A percentile compares a stretch with the other conserved stretches of the same genome.
These are phyloP conservation scores for Philereme vetulata DNA, from an alignment of 2,888 invertebrate genomes.

Conservation along the genomic window DNA sequence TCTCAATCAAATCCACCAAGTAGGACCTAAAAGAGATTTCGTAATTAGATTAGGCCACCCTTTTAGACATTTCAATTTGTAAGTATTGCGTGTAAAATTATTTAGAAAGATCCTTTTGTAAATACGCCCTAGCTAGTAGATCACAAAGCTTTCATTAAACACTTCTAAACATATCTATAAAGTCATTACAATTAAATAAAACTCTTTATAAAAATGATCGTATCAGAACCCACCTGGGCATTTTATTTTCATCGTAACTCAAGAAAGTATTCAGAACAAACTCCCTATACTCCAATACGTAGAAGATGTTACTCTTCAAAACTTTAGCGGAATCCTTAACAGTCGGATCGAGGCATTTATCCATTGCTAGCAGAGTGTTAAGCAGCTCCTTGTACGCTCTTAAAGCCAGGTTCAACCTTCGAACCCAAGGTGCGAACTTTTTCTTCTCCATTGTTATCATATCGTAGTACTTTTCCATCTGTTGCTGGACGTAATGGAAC, in stretches of 20 bases:
- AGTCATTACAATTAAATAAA: background rate
- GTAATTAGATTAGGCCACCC: constrained; percentile 17
- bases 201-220: background rate
- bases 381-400: constrained; percentile 92
- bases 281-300: constrained; percentile 97
- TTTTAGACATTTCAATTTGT: constrained; percentile 13
- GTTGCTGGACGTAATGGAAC: constrained; percentile 97
- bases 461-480: constrained; percentile 93
- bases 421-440: constrained; percentile 91
- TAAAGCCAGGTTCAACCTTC: constrained; percentile 93
- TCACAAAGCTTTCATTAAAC: no score
- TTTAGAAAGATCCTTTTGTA: background rate
- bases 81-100: background rate
- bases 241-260: constrained; percentile 92
- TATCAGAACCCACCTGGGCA: constrained; percentile 85
- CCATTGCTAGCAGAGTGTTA: constrained; percentile 92
- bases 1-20: constrained; percentile 94
- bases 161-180: no score
- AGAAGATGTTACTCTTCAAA: constrained; percentile 95
- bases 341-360: constrained; percentile 87
- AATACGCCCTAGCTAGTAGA: no score
- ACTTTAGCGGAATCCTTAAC: constrained; percentile 92
- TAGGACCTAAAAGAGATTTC: constrained; percentile 84
- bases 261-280: constrained; percentile 91
- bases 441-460: constrained; percentile 94